Evolutionary conservation across 1,140 invertebrate species (phyloP).

Genomic region (Bombus pyrosoma): DNA sequence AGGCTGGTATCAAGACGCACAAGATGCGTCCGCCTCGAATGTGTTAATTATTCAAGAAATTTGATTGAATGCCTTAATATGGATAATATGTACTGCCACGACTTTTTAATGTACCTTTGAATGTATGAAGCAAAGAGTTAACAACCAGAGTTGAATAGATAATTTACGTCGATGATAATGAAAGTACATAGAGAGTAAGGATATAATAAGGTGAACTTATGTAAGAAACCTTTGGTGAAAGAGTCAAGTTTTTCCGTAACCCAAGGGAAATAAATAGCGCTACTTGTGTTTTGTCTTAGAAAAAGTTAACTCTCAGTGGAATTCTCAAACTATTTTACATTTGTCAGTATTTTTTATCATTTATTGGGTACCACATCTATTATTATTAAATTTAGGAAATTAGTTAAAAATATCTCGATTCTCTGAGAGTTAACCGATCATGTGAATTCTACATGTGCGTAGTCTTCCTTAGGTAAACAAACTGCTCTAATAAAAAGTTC

Average conservation of each 20-base stretch:
- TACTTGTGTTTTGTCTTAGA: slow-evolving; percentile 18
- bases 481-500: not conserved
- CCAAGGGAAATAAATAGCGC: slow-evolving; percentile 10
- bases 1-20: not conserved
- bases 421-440: not conserved
- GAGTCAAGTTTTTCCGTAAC: not conserved
- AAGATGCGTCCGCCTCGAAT: not conserved
- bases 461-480: slow-evolving; percentile 29
- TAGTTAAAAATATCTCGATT: not conserved
- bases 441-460: slow-evolving; percentile 1
- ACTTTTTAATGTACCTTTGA: not conserved
- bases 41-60: not conserved
- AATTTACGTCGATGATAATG: slow-evolving; percentile 56
- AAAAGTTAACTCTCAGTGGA: slow-evolving; percentile 4
- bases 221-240: not conserved
- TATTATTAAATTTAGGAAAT: not conserved
- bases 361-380: not conserved
- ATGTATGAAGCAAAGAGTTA: slow-evolving; percentile 10
- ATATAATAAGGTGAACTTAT: slow-evolving; percentile 28
- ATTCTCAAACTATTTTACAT: not conserved
- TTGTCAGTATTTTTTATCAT: not conserved
- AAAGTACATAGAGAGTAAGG: slow-evolving; percentile 68
- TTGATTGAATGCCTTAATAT: not conserved
- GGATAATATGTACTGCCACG: not conserved
- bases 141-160: slow-evolving; percentile 2